Evolutionary conservation across 2,113 vertebrate species (phyloP).

Genomic region (Trachemys scripta): DNA sequence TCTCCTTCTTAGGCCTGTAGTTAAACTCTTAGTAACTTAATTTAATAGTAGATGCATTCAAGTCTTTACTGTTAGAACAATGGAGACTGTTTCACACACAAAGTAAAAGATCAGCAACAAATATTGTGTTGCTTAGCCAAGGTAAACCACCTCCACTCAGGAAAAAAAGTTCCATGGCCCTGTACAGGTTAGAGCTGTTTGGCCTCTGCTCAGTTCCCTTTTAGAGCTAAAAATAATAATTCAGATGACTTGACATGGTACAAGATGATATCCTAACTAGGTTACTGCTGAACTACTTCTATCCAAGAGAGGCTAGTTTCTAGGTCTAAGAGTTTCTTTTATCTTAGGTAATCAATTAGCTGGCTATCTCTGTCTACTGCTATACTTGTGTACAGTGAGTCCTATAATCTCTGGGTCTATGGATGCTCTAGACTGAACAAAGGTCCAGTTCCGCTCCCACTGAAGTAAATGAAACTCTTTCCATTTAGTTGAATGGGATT

Average conservation of each 20-base stretch:
- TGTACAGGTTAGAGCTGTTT: neutral
- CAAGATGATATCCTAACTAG: neutral
- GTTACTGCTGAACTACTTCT: neutral
- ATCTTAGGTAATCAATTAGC: neutral
- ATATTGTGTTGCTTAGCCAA: neutral
- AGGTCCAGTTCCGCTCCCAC: neutral
- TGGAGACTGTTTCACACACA: neutral
- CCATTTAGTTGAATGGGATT: neutral
- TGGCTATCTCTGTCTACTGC: no score
- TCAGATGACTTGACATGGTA: neutral
- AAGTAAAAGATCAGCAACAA: rapidly evolving
- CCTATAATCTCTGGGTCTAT: neutral
- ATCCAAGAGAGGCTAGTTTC: neutral
- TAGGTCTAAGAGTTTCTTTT: neutral
- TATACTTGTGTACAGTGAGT: neutral
- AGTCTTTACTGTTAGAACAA: neutral
- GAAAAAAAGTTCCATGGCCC: neutral
- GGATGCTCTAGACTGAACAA: neutral
- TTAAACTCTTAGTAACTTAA: neutral
- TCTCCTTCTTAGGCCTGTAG: neutral
- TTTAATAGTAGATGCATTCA: neutral
- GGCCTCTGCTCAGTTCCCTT: neutral
- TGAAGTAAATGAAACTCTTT: neutral
- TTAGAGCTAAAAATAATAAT: neutral
- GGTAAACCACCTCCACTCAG: neutral